A percentile compares a stretch with the other conserved stretches of the same genome.
These are phyloP conservation scores for Axinella damicornis DNA, from an alignment of 37 sponge, comb jelly and placozoan genomes.

Conservation along the genomic window DNA sequence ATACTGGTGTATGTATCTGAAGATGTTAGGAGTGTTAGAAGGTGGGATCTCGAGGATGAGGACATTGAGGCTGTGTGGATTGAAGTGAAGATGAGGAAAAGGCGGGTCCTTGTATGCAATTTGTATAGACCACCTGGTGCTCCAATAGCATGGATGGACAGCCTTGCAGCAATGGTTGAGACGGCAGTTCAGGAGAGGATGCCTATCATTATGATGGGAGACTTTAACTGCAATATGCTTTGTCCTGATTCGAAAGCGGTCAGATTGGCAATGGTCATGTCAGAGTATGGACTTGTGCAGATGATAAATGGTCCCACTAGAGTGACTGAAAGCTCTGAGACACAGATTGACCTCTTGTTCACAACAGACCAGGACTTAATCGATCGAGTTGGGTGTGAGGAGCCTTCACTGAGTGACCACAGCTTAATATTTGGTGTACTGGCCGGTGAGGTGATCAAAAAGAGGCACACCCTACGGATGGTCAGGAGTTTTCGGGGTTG, in stretches of 20 bases:
- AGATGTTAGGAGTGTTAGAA: conserved; percentile 2
- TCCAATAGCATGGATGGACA: conserved; percentile 17
- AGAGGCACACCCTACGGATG: not conserved
- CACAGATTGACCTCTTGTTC: conserved; percentile 33
- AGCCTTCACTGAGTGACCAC: conserved; percentile 33
- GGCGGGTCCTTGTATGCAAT: conserved; percentile 4
- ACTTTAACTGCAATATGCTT: conserved; percentile 30
- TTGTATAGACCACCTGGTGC: conserved; percentile 26
- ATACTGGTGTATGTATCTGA: conserved; percentile 34
- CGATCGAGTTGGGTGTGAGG: not conserved
- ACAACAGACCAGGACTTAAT: not conserved
- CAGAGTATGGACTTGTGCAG: conserved; percentile 11
- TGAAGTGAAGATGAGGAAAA: conserved; percentile 19
- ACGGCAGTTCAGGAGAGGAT: conserved; percentile 9
- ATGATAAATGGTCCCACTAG: conserved; percentile 9
- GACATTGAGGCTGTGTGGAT: conserved; percentile 30
- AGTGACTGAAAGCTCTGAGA: conserved; percentile 16
- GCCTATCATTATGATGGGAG: conserved; percentile 24
- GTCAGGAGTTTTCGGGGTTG: not conserved
- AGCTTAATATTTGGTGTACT: conserved; percentile 20
- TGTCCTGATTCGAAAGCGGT: not conserved
- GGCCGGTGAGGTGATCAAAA: not conserved
- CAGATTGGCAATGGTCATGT: conserved; percentile 3
- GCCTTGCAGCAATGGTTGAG: not conserved
- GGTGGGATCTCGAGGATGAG: conserved; percentile 13